Evolutionary conservation across 35 echinoderm and acorn worm species (phyloP).

Genomic region (Lytechinus variegatus): DNA sequence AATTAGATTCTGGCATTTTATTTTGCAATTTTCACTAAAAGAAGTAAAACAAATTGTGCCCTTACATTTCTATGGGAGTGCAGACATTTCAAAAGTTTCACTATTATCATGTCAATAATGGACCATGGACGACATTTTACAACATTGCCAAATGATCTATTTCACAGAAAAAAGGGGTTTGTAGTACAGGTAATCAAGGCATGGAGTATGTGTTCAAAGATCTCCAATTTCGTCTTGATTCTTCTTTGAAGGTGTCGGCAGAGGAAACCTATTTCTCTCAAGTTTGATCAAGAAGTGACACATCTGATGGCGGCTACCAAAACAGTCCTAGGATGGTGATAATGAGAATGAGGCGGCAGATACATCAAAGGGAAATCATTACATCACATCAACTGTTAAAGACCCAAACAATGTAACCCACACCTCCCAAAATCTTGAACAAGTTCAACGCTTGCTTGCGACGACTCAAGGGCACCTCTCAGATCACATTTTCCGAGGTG

Average conservation of each 20-base stretch:
- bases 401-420: conserved; percentile 8
- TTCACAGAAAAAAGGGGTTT: not conserved
- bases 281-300: not conserved
- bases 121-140: not conserved
- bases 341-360: not conserved
- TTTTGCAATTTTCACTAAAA: not conserved
- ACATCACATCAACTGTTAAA: conserved; percentile 7
- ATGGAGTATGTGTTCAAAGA: not conserved
- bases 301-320: not conserved
- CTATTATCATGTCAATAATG: not conserved
- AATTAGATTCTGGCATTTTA: not conserved
- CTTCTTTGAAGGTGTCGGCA: not conserved
- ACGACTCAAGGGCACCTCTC: conserved; percentile 10
- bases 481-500: not conserved
- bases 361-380: not conserved
- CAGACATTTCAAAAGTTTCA: not conserved
- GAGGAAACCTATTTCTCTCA: not conserved
- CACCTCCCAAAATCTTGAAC: conserved; percentile 29
- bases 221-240: not conserved
- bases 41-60: not conserved
- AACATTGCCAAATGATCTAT: not conserved
- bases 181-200: not conserved
- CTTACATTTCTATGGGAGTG: not conserved
- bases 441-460: not conserved
- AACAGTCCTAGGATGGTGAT: not conserved